Conservation (phyloP, 2,113 vertebrate genomes). For the Sterrhoptilus dennistouni region DNA sequence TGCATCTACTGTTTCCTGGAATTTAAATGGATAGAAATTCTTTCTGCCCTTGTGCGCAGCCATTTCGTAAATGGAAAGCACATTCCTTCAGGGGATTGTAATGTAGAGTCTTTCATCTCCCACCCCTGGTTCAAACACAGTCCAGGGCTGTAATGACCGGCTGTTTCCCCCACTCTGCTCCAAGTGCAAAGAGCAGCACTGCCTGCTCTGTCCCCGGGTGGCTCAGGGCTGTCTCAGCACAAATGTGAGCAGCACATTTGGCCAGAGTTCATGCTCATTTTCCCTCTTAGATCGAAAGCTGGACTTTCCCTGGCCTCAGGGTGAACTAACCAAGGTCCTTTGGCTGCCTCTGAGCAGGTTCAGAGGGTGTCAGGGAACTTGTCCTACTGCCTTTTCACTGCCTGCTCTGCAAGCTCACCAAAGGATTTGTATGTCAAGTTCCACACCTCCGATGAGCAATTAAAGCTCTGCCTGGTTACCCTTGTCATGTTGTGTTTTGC, state of each 20-base stretch:
- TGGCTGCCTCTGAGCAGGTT: not conserved
- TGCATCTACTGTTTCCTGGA: slow-evolving; percentile 34
- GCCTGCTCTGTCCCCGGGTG: not conserved
- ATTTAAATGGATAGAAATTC: slow-evolving; percentile 51
- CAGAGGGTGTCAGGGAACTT: not conserved
- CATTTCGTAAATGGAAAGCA: slow-evolving; percentile 25
- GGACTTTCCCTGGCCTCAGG: not conserved
- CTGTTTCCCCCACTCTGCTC: not conserved
- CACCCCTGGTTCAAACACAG: slow-evolving; percentile 23
- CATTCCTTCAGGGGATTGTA: slow-evolving; percentile 50
- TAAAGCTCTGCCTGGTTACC: not conserved
- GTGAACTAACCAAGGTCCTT: not conserved
- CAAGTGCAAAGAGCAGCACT: not conserved
- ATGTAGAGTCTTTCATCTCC: slow-evolving; percentile 39
- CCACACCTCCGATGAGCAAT: not conserved
- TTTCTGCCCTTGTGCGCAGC: slow-evolving; percentile 38
- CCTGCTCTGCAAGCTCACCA: not conserved
- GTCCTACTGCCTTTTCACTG: not conserved
- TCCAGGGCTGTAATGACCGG: not conserved
- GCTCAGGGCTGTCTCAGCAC: not conserved
- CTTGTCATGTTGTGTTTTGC: not conserved
- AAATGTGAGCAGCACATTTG: not conserved
- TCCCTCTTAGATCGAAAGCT: not conserved
- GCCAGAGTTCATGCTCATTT: not conserved
- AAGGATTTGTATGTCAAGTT: not conserved